Evolutionary conservation across 2,797 vertebrate genomes (phyloP).

Genomic region (Centropyge bicolor): DNA sequence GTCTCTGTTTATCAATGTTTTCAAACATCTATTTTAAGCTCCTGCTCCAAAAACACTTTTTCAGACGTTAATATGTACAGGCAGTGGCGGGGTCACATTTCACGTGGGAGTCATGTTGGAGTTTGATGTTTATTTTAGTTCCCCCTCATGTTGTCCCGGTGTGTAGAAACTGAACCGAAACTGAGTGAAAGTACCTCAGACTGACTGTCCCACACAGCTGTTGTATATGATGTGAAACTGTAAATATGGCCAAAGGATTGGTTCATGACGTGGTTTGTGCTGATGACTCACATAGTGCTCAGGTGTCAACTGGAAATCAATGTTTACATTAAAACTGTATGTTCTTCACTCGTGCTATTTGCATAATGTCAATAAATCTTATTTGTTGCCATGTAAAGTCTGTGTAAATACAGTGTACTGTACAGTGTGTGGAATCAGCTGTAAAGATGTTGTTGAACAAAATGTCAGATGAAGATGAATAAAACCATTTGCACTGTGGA

Average conservation of each 20-base stretch:
- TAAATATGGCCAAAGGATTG: conserved; percentile 44
- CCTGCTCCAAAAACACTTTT: not conserved
- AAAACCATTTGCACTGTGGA: conserved; percentile 72
- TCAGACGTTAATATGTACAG: not conserved
- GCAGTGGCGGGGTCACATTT: not conserved
- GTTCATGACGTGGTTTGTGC: conserved; percentile 46
- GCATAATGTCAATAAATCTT: conserved; percentile 39
- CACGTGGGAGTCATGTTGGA: not conserved
- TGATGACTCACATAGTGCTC: conserved; percentile 64
- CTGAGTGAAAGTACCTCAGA: conserved; percentile 63
- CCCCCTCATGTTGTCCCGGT: conserved; percentile 23
- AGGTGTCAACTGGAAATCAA: conserved; percentile 75
- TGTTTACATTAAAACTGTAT: conserved; percentile 75
- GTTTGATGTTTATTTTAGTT: conserved; percentile 36
- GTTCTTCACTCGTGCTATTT: conserved; percentile 52
- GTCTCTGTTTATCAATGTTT: not conserved
- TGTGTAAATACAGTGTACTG: conserved; percentile 43
- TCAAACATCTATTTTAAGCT: conserved; percentile 3
- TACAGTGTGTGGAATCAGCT: conserved; percentile 43
- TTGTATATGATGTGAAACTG: conserved; percentile 58
- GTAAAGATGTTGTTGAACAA: conserved; percentile 60
- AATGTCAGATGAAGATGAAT: conserved; percentile 60
- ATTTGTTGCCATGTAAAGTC: conserved; percentile 49
- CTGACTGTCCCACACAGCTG: conserved; percentile 41
- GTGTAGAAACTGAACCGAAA: conserved; percentile 33